Conservation (phyloP, 2,888 invertebrate species). For the Cheiracanthium punctorium region DNA sequence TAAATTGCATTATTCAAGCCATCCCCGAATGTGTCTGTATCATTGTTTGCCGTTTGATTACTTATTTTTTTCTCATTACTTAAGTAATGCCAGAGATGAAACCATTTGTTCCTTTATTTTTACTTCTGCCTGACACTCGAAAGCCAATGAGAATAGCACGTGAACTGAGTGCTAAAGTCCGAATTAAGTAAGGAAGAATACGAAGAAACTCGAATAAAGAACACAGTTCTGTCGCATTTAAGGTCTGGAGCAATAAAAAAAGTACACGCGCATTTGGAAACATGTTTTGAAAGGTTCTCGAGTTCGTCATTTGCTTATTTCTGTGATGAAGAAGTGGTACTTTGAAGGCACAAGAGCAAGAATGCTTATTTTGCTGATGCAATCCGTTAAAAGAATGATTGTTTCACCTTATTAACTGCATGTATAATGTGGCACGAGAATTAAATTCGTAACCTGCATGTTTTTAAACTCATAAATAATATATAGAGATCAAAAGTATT, state of each 20-base stretch:
- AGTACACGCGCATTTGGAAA: too few species aligned
- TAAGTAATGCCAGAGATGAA: conserved; percentile 63
- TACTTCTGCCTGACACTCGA: background rate
- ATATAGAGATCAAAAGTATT: too few species aligned
- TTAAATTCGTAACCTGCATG: too few species aligned
- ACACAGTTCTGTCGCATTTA: conserved; percentile 45
- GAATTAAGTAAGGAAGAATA: conserved; percentile 39
- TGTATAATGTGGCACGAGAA: too few species aligned
- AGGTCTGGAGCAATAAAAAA: background rate
- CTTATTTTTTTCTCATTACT: conserved; percentile 60
- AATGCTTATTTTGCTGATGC: too few species aligned
- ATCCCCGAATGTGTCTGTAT: conserved; percentile 52
- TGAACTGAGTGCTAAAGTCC: conserved; percentile 61
- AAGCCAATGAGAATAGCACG: conserved; percentile 56
- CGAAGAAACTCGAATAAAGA: conserved; percentile 37
- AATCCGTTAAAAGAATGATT: too few species aligned
- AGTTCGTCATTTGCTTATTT: too few species aligned
- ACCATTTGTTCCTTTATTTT: conserved; percentile 60
- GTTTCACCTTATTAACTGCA: too few species aligned
- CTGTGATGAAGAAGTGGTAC: too few species aligned
- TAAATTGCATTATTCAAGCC: conserved; percentile 62
- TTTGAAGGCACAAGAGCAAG: too few species aligned
- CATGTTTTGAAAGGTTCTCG: too few species aligned
- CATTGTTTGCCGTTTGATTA: conserved; percentile 50
- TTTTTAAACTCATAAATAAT: too few species aligned